Conservation (phyloP, 2,797 vertebrate genomes). For the Lateolabrax maculatus region DNA sequence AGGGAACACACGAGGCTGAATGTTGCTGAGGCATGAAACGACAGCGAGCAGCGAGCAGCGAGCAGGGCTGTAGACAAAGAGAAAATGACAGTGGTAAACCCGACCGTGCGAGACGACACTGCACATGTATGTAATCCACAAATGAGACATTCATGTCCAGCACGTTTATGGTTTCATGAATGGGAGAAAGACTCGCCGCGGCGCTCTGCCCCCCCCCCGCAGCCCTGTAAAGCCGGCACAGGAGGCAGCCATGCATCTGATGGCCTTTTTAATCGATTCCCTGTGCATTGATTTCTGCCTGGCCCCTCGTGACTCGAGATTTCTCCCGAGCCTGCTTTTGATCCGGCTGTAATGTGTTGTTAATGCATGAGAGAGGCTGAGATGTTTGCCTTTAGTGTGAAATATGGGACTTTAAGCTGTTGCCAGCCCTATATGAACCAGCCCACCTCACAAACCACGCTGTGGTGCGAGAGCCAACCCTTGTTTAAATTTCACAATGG, state of each 20-base stretch:
- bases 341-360: conserved; percentile 27
- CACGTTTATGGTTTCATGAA: conserved; percentile 9
- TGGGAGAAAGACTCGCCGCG: background rate
- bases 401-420: conserved; percentile 8
- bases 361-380: conserved; percentile 34
- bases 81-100: conserved; percentile 14
- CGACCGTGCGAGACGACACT: background rate
- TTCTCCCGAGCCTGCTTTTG: conserved; percentile 11
- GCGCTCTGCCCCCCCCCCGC: background rate
- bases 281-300: conserved; percentile 32
- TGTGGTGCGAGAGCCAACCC: background rate
- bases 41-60: background rate
- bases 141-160: conserved; percentile 29
- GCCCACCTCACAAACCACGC: conserved; percentile 20
- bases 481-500: conserved; percentile 54
- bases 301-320: background rate
- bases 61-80: conserved; percentile 7
- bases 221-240: conserved; percentile 7
- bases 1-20: conserved; percentile 1
- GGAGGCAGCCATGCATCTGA: conserved; percentile 20
- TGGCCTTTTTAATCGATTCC: conserved; percentile 46
- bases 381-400: conserved; percentile 12
- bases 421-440: conserved; percentile 10
- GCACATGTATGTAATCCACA: conserved; percentile 14
- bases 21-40: conserved; percentile 18